These are phyloP conservation scores for Boloria euphrosyne DNA, from an alignment of 2,888 invertebrate genomes.

Conservation along the genomic window DNA sequence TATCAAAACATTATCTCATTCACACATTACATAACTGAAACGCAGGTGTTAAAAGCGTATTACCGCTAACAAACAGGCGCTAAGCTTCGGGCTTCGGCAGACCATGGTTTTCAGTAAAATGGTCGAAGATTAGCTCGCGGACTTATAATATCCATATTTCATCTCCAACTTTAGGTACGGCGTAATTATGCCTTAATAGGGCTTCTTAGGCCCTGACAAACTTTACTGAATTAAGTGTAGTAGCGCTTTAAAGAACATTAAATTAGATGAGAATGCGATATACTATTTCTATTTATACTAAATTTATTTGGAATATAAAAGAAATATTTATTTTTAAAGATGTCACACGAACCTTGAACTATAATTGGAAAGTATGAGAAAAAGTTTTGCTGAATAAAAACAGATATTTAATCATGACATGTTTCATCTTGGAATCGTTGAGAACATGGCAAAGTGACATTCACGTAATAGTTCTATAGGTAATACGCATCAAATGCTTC, in stretches of 20 bases:
- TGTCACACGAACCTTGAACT: conserved; percentile 5
- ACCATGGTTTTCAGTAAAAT: conserved; percentile 66
- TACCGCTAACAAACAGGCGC: conserved; percentile 76
- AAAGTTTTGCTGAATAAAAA: conserved; percentile 13
- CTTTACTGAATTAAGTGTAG: conserved; percentile 19
- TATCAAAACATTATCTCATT: conserved; percentile 50
- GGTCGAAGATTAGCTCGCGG: conserved; percentile 72
- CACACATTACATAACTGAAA: conserved; percentile 62
- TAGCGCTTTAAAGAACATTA: conserved; percentile 10
- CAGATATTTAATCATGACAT: conserved; percentile 17
- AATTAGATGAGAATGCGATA: conserved; percentile 8
- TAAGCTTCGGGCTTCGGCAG: conserved; percentile 73
- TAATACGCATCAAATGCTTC: conserved; percentile 43
- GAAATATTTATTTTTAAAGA: not conserved
- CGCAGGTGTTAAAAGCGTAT: conserved; percentile 79
- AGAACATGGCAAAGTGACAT: conserved; percentile 44
- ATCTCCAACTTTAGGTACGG: conserved; percentile 59
- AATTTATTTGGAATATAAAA: not conserved
- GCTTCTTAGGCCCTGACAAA: conserved; percentile 35
- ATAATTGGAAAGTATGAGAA: conserved; percentile 9
- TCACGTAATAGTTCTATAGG: conserved; percentile 42
- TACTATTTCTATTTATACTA: not conserved
- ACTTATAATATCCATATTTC: conserved; percentile 66
- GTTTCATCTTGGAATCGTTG: conserved; percentile 31
- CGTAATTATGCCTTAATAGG: conserved; percentile 52